Base-by-base conservation (phyloP, 1,140 invertebrate species). In the Trichoplusia ni region DNA sequence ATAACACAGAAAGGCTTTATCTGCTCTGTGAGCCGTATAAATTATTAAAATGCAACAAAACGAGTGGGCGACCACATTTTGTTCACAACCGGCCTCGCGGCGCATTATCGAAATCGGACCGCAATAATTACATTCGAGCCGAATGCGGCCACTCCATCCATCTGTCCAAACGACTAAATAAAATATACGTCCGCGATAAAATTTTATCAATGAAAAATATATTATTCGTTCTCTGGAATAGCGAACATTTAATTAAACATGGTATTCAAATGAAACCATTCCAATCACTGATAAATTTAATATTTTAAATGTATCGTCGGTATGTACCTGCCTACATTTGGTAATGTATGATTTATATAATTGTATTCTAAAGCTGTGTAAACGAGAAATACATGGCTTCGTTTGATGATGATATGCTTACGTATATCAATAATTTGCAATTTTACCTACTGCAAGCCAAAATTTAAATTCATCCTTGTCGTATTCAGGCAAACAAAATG, bases 31-130 rank as follows among this genome's bases (percentile, higher is more conserved):
- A 77, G 67, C 69, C 56, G 73, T 75, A 84, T 86, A 79, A 84
- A 86, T 86, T 83, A 87, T 88, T 87, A 84, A 88, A 90, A 87
- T 86, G 80, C 77, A 88, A 82, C 80, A 82, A 82, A 85, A 83
- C 77, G 81, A 86, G 74, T 79, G 67, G 59, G 58, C 76, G 77
- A 86, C 83, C 84, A 77, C 84, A 86, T 88, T 88, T 79, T 67
- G 85, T 78, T 72, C 77, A 74, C 75, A 71, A 63, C 38, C 81
- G 74, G 77, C 75, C 84, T 86, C 84, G 79, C 79, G 73, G 75
- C 76, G 77, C 82, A 88, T 87, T 88, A 88, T 90, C 87, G 84
- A 85, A 88, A 86, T 85, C 84, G 77, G 77, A 83, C 85, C 83
- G 77, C 84, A 86, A 83, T 87, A 88, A 90, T 90, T 90, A 90